Percentiles rank a stretch among this genome's conserved stretches.
phyloP scores from a whole-genome alignment of 92 coral and sea anemone genomes.

The Scolanthus callimorphus region DNA sequence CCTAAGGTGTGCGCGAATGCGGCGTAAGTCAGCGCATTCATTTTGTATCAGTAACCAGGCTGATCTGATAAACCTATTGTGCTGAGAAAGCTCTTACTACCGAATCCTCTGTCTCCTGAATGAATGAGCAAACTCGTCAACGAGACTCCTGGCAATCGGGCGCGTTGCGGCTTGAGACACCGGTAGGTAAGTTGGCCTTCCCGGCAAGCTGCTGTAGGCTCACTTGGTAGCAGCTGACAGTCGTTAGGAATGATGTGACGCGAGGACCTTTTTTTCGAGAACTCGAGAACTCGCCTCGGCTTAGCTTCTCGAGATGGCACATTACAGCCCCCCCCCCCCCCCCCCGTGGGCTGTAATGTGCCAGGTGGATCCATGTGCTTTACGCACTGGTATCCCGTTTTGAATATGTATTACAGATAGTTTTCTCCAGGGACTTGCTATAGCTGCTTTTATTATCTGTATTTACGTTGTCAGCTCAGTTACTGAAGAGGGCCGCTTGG shows the following conservation, averaged over 20 bases:
- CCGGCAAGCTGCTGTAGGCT: not conserved
- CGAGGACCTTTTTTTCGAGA: slow-evolving; percentile 11
- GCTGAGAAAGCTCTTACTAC: slow-evolving; percentile 20
- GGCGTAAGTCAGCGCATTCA: slow-evolving; percentile 32
- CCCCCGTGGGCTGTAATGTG: no score
- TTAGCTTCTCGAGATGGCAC: slow-evolving; percentile 6
- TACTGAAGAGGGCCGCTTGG: no score
- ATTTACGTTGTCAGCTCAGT: no score
- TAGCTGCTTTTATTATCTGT: no score
- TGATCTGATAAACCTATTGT: not conserved
- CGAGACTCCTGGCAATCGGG: not conserved
- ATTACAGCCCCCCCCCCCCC: no score
- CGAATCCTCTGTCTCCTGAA: not conserved
- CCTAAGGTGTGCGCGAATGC: no score
- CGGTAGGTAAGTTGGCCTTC: not conserved
- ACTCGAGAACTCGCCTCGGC: slow-evolving; percentile 7
- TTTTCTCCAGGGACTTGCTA: no score
- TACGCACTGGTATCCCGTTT: no score
- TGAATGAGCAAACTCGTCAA: not conserved
- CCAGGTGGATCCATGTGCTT: no score
- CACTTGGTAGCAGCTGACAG: not conserved
- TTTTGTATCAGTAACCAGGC: slow-evolving; percentile 30
- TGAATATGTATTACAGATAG: no score
- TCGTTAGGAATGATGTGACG: not conserved
- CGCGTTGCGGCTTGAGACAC: not conserved